Percentiles rank a stretch among this genome's conserved stretches.
Conservation (phyloP, 35 echinoderm and acorn worm species). For the Patiria miniata region DNA sequence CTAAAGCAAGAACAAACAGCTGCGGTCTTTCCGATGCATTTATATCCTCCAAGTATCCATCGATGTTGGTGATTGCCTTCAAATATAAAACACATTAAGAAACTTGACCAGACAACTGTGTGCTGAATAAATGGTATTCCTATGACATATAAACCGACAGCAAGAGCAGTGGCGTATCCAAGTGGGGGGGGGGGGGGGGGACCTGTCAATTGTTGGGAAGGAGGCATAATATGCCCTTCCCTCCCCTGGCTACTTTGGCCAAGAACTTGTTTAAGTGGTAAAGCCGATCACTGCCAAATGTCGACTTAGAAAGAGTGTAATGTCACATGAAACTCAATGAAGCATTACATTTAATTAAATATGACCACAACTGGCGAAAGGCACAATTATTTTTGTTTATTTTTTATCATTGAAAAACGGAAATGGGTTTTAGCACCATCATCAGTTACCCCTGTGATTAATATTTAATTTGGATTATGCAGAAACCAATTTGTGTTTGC, state of each 20-base stretch:
- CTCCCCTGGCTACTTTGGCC: background rate
- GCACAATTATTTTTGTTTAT: background rate
- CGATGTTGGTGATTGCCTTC: too few relatives aligned
- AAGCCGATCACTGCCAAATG: background rate
- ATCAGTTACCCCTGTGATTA: too few relatives aligned
- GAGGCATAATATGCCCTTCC: background rate
- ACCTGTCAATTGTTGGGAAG: background rate
- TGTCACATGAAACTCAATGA: background rate
- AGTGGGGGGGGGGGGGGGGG: too few relatives aligned
- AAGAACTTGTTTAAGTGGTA: background rate
- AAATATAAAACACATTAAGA: background rate
- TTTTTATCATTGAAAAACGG: background rate
- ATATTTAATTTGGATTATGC: background rate
- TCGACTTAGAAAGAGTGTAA: too few relatives aligned
- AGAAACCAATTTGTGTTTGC: background rate
- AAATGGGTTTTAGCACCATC: too few relatives aligned
- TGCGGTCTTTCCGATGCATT: slow-evolving; percentile 17
- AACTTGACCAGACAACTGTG: background rate
- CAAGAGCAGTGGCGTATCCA: too few relatives aligned
- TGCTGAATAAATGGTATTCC: background rate
- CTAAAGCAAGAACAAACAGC: slow-evolving; percentile 26
- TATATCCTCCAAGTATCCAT: background rate
- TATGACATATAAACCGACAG: background rate
- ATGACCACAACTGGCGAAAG: background rate
- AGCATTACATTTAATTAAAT: background rate